phyloP scores from a whole-genome alignment of 2,888 invertebrate genomes.

The Xestoiulus laeticollis region DNA sequence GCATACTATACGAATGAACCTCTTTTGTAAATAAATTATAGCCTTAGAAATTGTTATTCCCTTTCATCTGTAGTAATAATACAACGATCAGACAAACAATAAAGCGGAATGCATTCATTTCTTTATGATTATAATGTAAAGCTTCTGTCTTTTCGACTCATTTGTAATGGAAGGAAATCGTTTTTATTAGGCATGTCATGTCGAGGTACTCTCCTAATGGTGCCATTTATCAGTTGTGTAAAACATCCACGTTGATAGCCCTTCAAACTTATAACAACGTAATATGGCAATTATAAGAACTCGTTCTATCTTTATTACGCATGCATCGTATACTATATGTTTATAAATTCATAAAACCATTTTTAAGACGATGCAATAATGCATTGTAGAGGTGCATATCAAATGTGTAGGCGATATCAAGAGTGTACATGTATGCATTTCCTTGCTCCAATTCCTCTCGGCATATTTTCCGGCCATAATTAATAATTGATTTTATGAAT shows the following conservation, averaged over 20 bases:
- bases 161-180: conserved; percentile 34
- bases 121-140: conserved; percentile 19
- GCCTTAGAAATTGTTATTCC: conserved; percentile 7
- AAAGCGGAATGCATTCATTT: conserved; percentile 23
- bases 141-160: conserved; percentile 32
- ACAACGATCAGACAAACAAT: conserved; percentile 13
- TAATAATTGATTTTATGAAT: conserved; percentile 36
- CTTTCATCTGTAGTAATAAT: not conserved
- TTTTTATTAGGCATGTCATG: conserved; percentile 30
- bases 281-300: conserved; percentile 31
- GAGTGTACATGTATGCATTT: not conserved
- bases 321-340: not conserved
- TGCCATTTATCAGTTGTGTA: conserved; percentile 15
- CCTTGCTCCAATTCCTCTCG: not conserved
- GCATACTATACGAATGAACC: not conserved
- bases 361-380: no score
- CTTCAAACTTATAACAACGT: conserved; percentile 14
- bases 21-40: conserved; percentile 36
- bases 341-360: conserved; percentile 15
- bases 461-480: not conserved
- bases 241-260: conserved; percentile 4
- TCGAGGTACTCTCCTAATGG: conserved; percentile 20
- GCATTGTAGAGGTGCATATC: not conserved
- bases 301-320: conserved; percentile 3
- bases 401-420: no score